These are phyloP conservation scores for Amniataba percoides DNA, from an alignment of 2,797 vertebrate species.

Conservation along the genomic window DNA sequence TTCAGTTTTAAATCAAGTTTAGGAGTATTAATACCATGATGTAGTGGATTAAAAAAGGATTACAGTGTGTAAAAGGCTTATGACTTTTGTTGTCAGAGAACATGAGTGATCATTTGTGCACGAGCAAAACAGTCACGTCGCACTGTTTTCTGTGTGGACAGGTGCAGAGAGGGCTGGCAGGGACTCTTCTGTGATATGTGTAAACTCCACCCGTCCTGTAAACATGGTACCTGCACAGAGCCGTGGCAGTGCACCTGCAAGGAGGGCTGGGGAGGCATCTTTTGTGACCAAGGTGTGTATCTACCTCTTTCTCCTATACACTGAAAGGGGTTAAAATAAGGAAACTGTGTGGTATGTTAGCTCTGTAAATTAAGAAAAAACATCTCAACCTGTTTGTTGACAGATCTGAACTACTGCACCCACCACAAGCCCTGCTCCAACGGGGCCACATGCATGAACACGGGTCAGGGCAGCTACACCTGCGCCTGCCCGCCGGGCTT, in stretches of 20 bases:
- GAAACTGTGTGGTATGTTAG: neutral
- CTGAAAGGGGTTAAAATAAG: slow-evolving; percentile 12
- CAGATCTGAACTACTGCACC: slow-evolving; percentile 99
- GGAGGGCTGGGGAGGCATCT: slow-evolving; percentile 99
- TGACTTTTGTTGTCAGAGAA: neutral
- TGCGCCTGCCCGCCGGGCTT: slow-evolving; percentile 94
- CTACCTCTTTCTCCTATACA: neutral
- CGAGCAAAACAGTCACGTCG: slow-evolving; percentile 41
- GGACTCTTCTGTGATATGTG: slow-evolving; percentile 94
- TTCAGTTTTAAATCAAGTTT: neutral
- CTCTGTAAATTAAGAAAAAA: slow-evolving; percentile 13
- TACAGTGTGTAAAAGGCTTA: neutral
- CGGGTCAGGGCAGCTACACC: slow-evolving; percentile 96
- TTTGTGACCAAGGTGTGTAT: slow-evolving; percentile 91
- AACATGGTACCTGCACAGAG: slow-evolving; percentile 93
- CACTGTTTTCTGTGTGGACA: slow-evolving; percentile 74
- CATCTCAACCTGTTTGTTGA: slow-evolving; percentile 40
- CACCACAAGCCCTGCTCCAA: slow-evolving; percentile 96
- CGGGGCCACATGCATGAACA: slow-evolving; percentile 96
- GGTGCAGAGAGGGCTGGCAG: slow-evolving; percentile 96
- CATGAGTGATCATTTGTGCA: slow-evolving; percentile 16
- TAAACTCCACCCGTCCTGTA: slow-evolving; percentile 93
- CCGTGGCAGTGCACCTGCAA: slow-evolving; percentile 96
- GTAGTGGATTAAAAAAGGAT: neutral
- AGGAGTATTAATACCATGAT: neutral